These are phyloP conservation scores for Cremastobaeus sp. DNA, from an alignment of 2,888 invertebrate genomes.

Conservation along the genomic window DNA sequence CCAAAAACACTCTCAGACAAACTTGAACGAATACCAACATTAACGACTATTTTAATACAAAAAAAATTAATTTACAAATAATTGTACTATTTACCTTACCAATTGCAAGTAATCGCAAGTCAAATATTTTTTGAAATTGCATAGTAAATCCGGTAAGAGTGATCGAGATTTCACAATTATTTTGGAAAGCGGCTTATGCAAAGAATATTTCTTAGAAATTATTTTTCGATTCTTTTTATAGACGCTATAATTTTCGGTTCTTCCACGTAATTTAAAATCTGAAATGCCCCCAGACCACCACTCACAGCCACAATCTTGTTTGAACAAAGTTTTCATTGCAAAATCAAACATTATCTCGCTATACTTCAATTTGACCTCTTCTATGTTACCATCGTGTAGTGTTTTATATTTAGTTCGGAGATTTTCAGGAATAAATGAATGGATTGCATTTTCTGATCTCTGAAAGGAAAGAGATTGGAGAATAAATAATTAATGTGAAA, in stretches of 20 bases:
- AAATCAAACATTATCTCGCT: conserved; percentile 78
- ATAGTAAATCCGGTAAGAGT: conserved; percentile 80
- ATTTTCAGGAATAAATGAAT: conserved; percentile 79
- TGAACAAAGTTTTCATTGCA: conserved; percentile 83
- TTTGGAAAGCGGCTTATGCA: conserved; percentile 83
- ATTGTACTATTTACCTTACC: conserved; percentile 63
- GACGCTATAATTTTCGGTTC: conserved; percentile 81
- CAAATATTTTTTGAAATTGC: conserved; percentile 80
- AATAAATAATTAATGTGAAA: neutral
- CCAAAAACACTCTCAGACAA: conserved; percentile 6
- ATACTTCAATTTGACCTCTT: conserved; percentile 77
- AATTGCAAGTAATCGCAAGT: conserved; percentile 77
- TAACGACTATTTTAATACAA: too few species aligned
- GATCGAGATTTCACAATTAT: conserved; percentile 80
- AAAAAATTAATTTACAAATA: neutral
- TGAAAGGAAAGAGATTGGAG: too few species aligned
- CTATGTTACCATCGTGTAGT: conserved; percentile 80
- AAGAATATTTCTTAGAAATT: conserved; percentile 81
- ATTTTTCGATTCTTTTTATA: conserved; percentile 81
- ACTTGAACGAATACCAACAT: conserved; percentile 11
- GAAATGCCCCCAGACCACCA: conserved; percentile 75
- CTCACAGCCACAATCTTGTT: conserved; percentile 81
- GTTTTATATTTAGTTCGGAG: conserved; percentile 81
- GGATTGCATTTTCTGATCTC: conserved; percentile 80
- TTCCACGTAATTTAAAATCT: conserved; percentile 82